Evolutionary conservation across 2,888 invertebrate genomes (phyloP).

Genomic region (Limenitis camilla): DNA sequence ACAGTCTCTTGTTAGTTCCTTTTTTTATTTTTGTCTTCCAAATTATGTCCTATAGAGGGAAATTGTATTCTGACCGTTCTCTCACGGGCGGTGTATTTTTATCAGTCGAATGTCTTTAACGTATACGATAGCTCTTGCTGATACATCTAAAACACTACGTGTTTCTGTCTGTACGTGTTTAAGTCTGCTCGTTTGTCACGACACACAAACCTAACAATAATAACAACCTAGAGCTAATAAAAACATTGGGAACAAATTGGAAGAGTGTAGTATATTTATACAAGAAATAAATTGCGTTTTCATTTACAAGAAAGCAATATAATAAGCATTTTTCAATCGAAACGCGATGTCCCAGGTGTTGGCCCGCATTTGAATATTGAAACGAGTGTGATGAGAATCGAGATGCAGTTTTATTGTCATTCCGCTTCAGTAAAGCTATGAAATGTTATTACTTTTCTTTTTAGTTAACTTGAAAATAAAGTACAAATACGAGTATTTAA

Average conservation of each 20-base stretch:
- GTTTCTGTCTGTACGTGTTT: no score
- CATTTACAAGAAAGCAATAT: conserved; percentile 61
- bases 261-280: conserved; percentile 20
- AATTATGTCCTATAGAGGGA: no score
- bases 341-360: conserved; percentile 60
- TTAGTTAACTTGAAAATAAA: conserved; percentile 22
- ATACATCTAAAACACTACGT: no score
- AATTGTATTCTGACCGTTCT: no score
- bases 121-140: no score
- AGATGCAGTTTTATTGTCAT: conserved; percentile 72
- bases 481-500: not conserved
- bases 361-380: conserved; percentile 62
- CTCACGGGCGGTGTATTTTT: no score
- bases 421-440: conserved; percentile 52
- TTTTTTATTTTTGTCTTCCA: no score
- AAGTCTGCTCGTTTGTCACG: no score
- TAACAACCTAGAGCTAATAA: not conserved
- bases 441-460: conserved; percentile 57
- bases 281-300: conserved; percentile 35
- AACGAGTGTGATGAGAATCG: conserved; percentile 70
- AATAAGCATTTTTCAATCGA: conserved; percentile 61
- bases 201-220: no score
- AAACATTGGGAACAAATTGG: conserved; percentile 14
- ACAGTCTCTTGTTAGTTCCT: no score
- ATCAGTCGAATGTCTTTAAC: no score